Conservation (phyloP, 2,888 invertebrate species). For the Chouioia cunea region DNA sequence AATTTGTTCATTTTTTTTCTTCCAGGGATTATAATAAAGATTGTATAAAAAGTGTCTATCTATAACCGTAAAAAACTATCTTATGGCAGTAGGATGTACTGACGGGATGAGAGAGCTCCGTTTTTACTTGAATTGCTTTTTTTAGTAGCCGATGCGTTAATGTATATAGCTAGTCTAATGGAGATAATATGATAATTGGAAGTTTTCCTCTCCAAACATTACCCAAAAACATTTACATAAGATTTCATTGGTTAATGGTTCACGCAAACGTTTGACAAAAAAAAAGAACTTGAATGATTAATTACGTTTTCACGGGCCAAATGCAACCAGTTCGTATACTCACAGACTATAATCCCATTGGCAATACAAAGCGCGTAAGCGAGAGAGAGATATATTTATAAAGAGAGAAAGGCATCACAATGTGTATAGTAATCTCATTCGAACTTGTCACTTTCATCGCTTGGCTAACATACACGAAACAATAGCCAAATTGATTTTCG, state of each 20-base stretch:
- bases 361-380: neutral
- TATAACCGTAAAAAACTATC: neutral
- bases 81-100: neutral
- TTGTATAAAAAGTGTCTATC: too few species aligned
- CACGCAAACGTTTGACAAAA: too few species aligned
- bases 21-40: too few species aligned
- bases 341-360: too few species aligned
- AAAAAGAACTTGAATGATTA: too few species aligned
- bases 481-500: constrained; percentile 44
- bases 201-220: constrained; percentile 15
- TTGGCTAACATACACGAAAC: constrained; percentile 37
- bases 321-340: too few species aligned
- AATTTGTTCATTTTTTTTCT: too few species aligned
- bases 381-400: constrained; percentile 7
- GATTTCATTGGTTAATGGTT: too few species aligned
- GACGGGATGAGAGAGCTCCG: constrained; percentile 39
- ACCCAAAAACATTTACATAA: constrained; percentile 10
- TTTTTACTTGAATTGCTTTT: constrained; percentile 47
- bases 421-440: constrained; percentile 29
- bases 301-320: neutral
- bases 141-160: constrained; percentile 55
- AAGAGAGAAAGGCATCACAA: constrained; percentile 40
- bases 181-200: constrained; percentile 67
- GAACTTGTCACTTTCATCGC: constrained; percentile 36
- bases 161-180: constrained; percentile 65